These are phyloP conservation scores for Coluber constrictor DNA, from an alignment of 2,797 vertebrate genomes.

Conservation along the genomic window DNA sequence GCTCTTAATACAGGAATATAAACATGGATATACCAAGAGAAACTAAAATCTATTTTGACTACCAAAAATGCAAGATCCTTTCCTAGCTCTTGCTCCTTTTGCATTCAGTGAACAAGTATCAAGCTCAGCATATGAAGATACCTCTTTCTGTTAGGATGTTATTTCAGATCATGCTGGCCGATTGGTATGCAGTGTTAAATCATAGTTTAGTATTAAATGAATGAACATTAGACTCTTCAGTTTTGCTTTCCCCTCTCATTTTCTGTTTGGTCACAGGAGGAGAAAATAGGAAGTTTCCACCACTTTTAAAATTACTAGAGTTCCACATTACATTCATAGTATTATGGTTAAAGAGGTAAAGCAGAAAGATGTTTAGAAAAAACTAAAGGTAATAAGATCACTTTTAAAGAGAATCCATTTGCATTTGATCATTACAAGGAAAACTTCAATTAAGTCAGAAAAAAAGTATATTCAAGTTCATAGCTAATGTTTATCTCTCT, in stretches of 20 bases:
- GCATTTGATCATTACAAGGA: not conserved
- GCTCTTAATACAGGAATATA: not conserved
- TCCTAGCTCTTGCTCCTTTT: not conserved
- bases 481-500: not conserved
- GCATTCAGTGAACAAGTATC: not conserved
- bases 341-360: not conserved
- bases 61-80: not conserved
- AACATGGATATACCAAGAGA: not conserved
- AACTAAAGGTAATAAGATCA: not conserved
- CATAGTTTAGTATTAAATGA: not conserved
- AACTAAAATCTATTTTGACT: constrained; percentile 10
- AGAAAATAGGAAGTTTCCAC: not conserved
- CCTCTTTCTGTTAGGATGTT: not conserved
- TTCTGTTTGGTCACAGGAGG: not conserved
- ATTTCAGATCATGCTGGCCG: not conserved
- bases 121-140: too few species aligned
- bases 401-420: not conserved
- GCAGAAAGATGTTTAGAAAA: not conserved
- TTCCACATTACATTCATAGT: not conserved
- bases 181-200: not conserved
- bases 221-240: not conserved
- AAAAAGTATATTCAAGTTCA: not conserved
- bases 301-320: not conserved
- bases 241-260: not conserved
- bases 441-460: not conserved